Conservation (phyloP, 37 sponge, comb jelly and placozoan species). For the Beroe forskalii region DNA sequence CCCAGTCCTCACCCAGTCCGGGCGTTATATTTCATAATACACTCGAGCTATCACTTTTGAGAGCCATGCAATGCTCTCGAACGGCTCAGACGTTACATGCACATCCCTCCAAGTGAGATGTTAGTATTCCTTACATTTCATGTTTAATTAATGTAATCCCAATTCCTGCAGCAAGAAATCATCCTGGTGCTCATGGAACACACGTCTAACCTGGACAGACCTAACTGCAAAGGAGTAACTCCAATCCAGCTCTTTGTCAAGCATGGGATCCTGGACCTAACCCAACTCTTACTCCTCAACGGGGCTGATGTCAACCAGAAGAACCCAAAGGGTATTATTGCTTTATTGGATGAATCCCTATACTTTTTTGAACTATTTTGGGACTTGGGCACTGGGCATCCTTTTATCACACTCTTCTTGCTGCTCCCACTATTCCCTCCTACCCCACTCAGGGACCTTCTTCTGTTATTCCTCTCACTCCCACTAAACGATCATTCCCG, state of each 20-base stretch:
- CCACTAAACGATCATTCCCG: too few species aligned
- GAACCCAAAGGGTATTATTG: constrained; percentile 1
- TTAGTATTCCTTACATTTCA: too few species aligned
- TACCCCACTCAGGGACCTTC: too few species aligned
- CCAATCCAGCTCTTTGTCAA: constrained; percentile 38
- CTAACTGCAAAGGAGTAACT: constrained; percentile 39
- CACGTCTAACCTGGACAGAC: background rate
- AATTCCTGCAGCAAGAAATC: constrained; percentile 44
- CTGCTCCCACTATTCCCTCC: background rate
- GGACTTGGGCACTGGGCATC: too few species aligned
- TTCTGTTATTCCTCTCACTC: too few species aligned
- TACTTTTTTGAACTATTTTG: background rate
- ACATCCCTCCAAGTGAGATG: too few species aligned
- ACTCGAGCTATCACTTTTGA: too few species aligned
- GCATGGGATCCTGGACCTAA: background rate
- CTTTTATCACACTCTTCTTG: background rate
- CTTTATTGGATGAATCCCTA: background rate
- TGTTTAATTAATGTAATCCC: too few species aligned
- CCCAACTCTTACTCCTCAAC: constrained; percentile 34
- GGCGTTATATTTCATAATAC: too few species aligned
- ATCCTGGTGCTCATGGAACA: constrained; percentile 26
- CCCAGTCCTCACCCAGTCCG: too few species aligned
- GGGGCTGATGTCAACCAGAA: constrained; percentile 45
- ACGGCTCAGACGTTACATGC: too few species aligned
- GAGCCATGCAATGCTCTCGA: too few species aligned